These are phyloP conservation scores for Leptoteleia sp. DNA, from an alignment of 1,140 invertebrate genomes.

Conservation along the genomic window DNA sequence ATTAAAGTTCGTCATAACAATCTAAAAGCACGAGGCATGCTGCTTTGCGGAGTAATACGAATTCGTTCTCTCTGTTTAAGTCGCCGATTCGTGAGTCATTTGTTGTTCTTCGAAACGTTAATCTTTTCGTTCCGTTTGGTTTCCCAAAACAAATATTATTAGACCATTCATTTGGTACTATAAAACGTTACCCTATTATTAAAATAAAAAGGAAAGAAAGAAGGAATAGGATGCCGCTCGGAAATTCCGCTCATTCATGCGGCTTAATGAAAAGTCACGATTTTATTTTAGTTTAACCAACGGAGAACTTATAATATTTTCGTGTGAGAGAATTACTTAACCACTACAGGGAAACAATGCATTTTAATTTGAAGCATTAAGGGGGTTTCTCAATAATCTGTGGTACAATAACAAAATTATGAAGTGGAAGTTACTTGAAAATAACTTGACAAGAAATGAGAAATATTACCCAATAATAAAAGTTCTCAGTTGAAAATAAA, in stretches of 20 bases:
- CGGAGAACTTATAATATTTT: too few relatives aligned
- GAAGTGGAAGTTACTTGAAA: too few relatives aligned
- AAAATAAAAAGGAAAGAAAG: background rate
- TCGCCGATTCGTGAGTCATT: constrained; percentile 17
- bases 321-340: too few relatives aligned
- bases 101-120: constrained; percentile 9
- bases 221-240: background rate
- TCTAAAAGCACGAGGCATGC: constrained; percentile 28
- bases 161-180: background rate
- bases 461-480: too few relatives aligned
- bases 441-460: too few relatives aligned
- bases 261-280: constrained; percentile 30
- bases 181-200: background rate
- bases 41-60: constrained; percentile 36
- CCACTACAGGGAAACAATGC: background rate
- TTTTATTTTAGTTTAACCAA: constrained; percentile 21
- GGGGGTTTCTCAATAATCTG: too few relatives aligned
- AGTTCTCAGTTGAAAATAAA: too few relatives aligned
- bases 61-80: too few relatives aligned
- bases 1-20: constrained; percentile 26
- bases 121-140: constrained; percentile 12
- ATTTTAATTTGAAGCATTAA: too few relatives aligned
- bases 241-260: constrained; percentile 21
- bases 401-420: too few relatives aligned
- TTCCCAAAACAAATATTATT: constrained; percentile 10